Evolutionary conservation across 2,888 invertebrate genomes (phyloP).

Genomic region (Platycheirus rosarum): DNA sequence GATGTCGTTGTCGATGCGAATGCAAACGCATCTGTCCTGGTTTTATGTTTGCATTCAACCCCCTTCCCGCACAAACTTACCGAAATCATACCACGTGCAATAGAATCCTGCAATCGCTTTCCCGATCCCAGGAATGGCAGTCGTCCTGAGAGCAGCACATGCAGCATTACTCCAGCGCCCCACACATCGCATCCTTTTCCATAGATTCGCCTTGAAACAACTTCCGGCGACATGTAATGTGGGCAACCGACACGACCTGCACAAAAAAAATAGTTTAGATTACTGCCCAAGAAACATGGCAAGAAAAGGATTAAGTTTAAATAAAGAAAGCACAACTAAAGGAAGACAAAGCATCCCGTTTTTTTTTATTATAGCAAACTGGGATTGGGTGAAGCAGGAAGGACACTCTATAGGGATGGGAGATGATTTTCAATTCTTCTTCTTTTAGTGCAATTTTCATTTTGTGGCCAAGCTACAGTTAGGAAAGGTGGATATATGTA

Average conservation of each 20-base stretch:
- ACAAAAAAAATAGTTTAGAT: slow-evolving; percentile 73
- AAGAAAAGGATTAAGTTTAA: slow-evolving; percentile 70
- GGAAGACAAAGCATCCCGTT: slow-evolving; percentile 64
- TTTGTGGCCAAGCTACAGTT: slow-evolving; percentile 52
- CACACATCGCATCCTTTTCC: slow-evolving; percentile 98
- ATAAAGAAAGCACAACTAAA: slow-evolving; percentile 67
- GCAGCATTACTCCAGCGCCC: slow-evolving; percentile 97
- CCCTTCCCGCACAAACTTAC: slow-evolving; percentile 83
- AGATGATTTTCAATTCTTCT: slow-evolving; percentile 68
- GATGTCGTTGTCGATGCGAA: background rate
- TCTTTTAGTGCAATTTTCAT: slow-evolving; percentile 55
- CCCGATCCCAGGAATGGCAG: slow-evolving; percentile 98
- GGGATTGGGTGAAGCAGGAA: slow-evolving; percentile 17
- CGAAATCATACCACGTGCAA: slow-evolving; percentile 92
- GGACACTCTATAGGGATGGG: slow-evolving; percentile 13
- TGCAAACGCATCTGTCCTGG: slow-evolving; percentile 41
- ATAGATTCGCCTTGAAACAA: slow-evolving; percentile 94
- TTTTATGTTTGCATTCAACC: slow-evolving; percentile 10
- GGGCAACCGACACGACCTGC: slow-evolving; percentile 96
- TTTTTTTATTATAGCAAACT: slow-evolving; percentile 24
- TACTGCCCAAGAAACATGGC: slow-evolving; percentile 61
- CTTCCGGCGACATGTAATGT: slow-evolving; percentile 99
- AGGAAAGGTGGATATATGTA: slow-evolving; percentile 30
- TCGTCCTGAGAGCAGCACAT: slow-evolving; percentile 95
- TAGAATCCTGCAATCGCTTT: slow-evolving; percentile 95